Percentiles rank a stretch among this genome's conserved stretches.
Evolutionary conservation across 2,113 vertebrate genomes (phyloP).

Genomic region (Megatriorchis doriae): DNA sequence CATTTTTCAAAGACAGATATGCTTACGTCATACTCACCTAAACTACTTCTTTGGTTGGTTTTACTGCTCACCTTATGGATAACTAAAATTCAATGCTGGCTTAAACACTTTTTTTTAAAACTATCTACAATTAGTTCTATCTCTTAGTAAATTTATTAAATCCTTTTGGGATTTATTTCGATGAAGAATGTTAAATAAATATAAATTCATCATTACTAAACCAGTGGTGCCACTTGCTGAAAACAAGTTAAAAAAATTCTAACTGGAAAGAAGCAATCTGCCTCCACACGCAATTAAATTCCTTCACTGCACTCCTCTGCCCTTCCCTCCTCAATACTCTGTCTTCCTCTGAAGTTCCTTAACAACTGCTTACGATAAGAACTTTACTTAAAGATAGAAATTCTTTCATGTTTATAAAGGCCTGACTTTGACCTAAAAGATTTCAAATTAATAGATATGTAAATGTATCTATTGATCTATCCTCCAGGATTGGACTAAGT

Average conservation of each 20-base stretch:
- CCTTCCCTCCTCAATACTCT: neutral
- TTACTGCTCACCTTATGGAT: neutral
- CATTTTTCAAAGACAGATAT: neutral
- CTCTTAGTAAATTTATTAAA: neutral
- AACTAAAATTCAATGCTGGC: neutral
- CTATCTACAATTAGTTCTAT: neutral
- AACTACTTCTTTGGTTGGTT: neutral
- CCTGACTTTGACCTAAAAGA: neutral
- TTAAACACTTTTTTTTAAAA: neutral
- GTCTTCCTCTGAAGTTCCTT: neutral
- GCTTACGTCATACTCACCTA: neutral
- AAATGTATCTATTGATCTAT: neutral
- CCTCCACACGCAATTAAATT: neutral
- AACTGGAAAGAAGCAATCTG: neutral
- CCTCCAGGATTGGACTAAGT: neutral
- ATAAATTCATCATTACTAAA: neutral
- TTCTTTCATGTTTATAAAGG: neutral
- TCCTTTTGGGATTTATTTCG: neutral
- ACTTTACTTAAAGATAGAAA: neutral
- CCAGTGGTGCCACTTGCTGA: neutral
- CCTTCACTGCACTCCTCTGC: neutral
- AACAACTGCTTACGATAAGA: neutral
- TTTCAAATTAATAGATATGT: neutral
- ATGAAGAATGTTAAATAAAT: neutral
- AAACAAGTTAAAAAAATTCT: slow-evolving; percentile 9